Evolutionary conservation across 1,140 invertebrate species (phyloP).

Genomic region (Callitettix versicolor): DNA sequence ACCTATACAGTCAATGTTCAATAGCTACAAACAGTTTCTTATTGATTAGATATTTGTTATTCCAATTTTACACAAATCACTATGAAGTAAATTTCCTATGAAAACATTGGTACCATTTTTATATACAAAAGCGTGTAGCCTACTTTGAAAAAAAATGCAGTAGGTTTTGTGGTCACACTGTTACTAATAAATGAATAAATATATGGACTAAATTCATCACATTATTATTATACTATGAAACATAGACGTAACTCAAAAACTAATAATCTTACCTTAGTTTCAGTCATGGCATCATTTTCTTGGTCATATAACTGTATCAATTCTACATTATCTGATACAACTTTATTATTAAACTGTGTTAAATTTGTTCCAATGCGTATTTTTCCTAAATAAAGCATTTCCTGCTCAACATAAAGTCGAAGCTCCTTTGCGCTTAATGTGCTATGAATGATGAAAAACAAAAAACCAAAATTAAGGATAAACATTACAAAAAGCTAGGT

Average conservation of each 20-base stretch:
- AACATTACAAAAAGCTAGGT: background rate
- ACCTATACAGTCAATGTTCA: no score
- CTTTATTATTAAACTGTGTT: background rate
- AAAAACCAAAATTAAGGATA: background rate
- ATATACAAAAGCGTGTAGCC: no score
- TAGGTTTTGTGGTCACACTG: no score
- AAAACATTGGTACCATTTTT: no score
- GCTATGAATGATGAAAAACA: background rate
- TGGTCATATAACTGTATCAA: background rate
- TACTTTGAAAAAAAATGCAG: no score
- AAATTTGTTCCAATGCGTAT: background rate
- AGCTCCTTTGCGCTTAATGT: background rate
- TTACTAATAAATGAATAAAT: background rate
- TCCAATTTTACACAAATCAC: no score
- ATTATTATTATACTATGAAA: background rate
- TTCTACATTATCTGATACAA: constrained; percentile 10
- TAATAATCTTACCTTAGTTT: background rate
- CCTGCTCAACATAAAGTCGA: background rate
- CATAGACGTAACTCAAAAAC: background rate
- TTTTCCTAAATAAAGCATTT: background rate
- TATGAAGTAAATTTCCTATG: no score
- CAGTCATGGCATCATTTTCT: background rate
- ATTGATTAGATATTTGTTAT: no score
- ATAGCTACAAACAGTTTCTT: no score
- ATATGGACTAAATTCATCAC: background rate